Evolutionary conservation across 2,888 invertebrate species (phyloP).

Genomic region (Seira musarum): DNA sequence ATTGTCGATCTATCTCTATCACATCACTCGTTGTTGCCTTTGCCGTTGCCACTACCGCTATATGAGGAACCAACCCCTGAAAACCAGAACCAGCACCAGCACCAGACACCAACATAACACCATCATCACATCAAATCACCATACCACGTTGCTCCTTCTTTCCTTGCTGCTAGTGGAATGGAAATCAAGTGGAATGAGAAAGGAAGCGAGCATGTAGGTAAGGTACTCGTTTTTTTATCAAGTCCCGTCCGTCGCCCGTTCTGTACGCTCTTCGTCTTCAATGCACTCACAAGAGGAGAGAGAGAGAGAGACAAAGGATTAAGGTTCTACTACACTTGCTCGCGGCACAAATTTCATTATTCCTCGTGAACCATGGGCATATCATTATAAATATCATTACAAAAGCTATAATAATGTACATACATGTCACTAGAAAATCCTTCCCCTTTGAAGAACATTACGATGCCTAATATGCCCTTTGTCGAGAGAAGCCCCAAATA

Average conservation of each 20-base stretch:
- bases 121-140: not conserved
- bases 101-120: too few relatives aligned
- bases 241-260: too few relatives aligned
- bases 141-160: not conserved
- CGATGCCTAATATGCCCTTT: slow-evolving; percentile 8
- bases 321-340: slow-evolving; percentile 5
- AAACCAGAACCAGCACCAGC: too few relatives aligned
- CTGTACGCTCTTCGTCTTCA: not conserved
- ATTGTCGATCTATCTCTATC: slow-evolving; percentile 20
- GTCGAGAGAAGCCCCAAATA: not conserved
- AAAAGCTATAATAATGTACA: too few relatives aligned
- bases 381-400: not conserved
- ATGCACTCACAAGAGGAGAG: not conserved
- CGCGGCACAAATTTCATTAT: not conserved
- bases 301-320: slow-evolving; percentile 2
- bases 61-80: not conserved
- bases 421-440: not conserved
- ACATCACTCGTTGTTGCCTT: not conserved
- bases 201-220: not conserved
- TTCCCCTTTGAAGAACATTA: not conserved
- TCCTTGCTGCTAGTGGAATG: too few relatives aligned
- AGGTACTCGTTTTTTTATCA: not conserved
- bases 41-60: not conserved
- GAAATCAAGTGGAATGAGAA: not conserved
- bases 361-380: not conserved